Percentiles rank a stretch among this genome's conserved stretches.
Conservation (phyloP, 2,113 vertebrate genomes). For the Limnothrissa miodon region DNA sequence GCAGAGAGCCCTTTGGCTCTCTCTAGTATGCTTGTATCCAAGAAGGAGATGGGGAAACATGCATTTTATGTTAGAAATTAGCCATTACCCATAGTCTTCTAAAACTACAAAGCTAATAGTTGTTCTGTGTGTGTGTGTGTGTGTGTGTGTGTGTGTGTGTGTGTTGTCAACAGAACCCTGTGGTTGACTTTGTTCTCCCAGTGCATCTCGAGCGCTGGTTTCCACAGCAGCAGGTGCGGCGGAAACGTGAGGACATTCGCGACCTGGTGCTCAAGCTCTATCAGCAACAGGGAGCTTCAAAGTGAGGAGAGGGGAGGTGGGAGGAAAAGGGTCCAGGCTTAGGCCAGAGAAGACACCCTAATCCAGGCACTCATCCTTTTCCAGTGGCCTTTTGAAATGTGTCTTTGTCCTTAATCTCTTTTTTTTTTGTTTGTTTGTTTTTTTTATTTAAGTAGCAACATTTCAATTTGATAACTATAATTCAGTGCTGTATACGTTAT, state of each 20-base stretch:
- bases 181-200: constrained; percentile 85
- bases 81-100: not conserved
- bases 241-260: constrained; percentile 86
- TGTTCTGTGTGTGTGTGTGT: not conserved
- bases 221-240: constrained; percentile 79
- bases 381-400: constrained; percentile 21
- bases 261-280: constrained; percentile 84
- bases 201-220: constrained; percentile 85
- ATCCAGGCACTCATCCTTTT: not conserved
- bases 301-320: constrained; percentile 32
- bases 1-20: not conserved
- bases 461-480: not conserved
- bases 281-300: constrained; percentile 66
- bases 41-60: not conserved
- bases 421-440: not conserved
- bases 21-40: not conserved
- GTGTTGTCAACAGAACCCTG: constrained; percentile 78
- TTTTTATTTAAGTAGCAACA: not conserved
- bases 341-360: not conserved
- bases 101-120: not conserved
- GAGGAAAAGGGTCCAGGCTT: not conserved
- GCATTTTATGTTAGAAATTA: not conserved
- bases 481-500: not conserved
- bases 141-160: not conserved
- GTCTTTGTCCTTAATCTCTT: not conserved